phyloP scores from a whole-genome alignment of 2,113 vertebrate genomes.

The Mustela nigripes region DNA sequence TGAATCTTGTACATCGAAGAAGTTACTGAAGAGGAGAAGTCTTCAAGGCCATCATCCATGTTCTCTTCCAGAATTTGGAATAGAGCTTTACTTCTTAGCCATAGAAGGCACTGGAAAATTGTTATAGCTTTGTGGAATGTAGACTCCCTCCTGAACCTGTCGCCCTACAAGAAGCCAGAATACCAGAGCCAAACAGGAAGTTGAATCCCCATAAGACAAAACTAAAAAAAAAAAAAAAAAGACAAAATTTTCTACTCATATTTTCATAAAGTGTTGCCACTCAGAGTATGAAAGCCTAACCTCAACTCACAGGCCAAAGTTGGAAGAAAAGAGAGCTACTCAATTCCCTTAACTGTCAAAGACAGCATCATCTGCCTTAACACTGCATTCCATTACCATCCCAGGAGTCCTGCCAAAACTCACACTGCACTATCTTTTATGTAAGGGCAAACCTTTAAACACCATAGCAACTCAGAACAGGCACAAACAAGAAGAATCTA shows the following conservation, averaged over 20 bases:
- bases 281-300: not conserved
- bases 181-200: not conserved
- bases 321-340: not conserved
- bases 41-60: not conserved
- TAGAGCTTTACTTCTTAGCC: not conserved
- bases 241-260: not conserved
- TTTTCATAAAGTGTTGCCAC: not conserved
- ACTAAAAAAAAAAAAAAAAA: no score
- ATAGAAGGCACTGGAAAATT: not conserved
- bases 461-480: not conserved
- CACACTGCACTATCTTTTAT: not conserved
- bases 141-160: not conserved
- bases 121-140: not conserved
- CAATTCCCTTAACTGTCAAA: not conserved
- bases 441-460: not conserved
- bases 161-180: not conserved
- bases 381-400: not conserved
- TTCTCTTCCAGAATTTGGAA: conserved; percentile 3
- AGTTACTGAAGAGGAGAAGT: not conserved
- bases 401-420: not conserved
- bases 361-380: not conserved
- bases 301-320: not conserved
- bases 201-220: not conserved
- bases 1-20: not conserved
- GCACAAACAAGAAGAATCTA: not conserved